Evolutionary conservation across 92 coral and sea anemone genomes (phyloP).

Genomic region (Montipora capitata): DNA sequence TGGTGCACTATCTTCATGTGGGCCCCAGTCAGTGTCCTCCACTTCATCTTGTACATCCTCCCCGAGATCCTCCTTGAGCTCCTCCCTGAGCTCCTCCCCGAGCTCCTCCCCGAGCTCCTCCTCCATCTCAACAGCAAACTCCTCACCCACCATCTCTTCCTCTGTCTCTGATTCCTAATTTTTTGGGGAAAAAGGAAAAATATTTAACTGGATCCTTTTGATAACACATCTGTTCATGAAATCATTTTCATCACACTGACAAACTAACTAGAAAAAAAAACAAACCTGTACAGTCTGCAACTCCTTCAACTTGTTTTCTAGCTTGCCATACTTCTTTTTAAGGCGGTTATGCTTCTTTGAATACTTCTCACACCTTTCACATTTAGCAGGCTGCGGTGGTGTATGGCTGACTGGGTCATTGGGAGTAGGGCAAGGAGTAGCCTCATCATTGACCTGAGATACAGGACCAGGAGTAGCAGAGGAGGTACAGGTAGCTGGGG

Average conservation of each 20-base stretch:
- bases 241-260: too few species aligned
- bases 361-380: not conserved
- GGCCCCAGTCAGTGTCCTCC: constrained; percentile 28
- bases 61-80: too few species aligned
- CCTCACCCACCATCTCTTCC: not conserved
- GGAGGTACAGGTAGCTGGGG: not conserved
- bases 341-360: not conserved
- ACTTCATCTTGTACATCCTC: not conserved
- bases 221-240: too few species aligned
- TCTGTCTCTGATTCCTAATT: not conserved
- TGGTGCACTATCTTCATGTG: constrained; percentile 44
- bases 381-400: not conserved
- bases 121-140: too few species aligned
- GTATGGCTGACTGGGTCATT: not conserved
- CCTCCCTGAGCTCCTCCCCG: too few species aligned
- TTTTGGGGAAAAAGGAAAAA: too few species aligned
- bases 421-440: not conserved
- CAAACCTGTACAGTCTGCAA: not conserved
- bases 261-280: too few species aligned
- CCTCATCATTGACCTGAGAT: not conserved
- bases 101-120: not conserved
- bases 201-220: too few species aligned
- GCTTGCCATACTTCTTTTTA: not conserved
- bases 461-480: not conserved
- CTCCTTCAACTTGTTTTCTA: not conserved